These are phyloP conservation scores for Echinometra lucunter DNA, from an alignment of 53 echinoderm and acorn worm genomes.

Conservation along the genomic window DNA sequence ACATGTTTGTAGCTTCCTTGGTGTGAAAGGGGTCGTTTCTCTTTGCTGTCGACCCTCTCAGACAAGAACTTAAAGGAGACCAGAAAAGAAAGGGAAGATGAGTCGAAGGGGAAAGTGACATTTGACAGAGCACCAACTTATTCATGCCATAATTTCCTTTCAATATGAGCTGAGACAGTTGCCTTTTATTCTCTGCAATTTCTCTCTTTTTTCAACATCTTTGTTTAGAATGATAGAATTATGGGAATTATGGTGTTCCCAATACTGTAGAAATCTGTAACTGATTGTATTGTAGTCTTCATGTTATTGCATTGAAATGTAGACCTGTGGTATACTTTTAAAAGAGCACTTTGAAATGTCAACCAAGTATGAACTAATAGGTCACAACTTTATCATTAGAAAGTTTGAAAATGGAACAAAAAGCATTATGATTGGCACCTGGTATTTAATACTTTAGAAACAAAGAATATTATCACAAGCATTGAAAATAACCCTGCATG, in stretches of 20 bases:
- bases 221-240: neutral
- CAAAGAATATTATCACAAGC: too few relatives aligned
- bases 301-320: neutral
- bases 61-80: constrained; percentile 31
- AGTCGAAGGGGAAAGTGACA: constrained; percentile 22
- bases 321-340: neutral
- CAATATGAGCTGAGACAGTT: constrained; percentile 13
- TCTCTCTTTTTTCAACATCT: neutral
- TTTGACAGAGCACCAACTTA: constrained; percentile 55
- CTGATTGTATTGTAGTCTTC: neutral
- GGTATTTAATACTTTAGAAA: too few relatives aligned
- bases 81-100: neutral
- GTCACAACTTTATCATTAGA: too few relatives aligned
- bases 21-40: constrained; percentile 31
- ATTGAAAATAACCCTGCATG: too few relatives aligned
- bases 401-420: neutral
- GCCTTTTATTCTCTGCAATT: constrained; percentile 4
- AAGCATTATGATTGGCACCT: neutral
- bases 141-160: constrained; percentile 54
- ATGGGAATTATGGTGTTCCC: neutral
- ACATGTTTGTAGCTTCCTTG: neutral
- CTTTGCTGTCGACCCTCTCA: neutral
- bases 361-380: neutral
- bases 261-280: neutral
- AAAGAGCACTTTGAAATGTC: neutral